phyloP scores from a whole-genome alignment of 2,888 invertebrate genomes.

The Rosalia funebris region DNA sequence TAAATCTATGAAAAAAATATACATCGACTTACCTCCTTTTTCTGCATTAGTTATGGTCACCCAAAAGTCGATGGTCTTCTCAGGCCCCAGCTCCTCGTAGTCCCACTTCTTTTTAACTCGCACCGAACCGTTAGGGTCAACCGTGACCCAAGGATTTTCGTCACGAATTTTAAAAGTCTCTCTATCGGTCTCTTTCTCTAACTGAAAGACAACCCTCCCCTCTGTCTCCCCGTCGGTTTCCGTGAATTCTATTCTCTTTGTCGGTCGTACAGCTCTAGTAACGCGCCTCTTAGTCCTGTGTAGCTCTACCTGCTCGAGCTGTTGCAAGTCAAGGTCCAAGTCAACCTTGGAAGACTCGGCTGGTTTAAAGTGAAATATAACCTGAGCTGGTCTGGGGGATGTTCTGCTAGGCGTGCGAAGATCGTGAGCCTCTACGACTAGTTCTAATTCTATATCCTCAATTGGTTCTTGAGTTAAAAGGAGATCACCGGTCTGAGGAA shows the following conservation, averaged over 20 bases:
- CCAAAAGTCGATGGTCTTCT: conserved; percentile 96
- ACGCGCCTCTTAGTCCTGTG: conserved; percentile 82
- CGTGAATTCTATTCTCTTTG: conserved; percentile 90
- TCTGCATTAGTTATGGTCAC: conserved; percentile 92
- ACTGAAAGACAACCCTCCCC: conserved; percentile 86
- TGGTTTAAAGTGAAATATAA: conserved; percentile 77
- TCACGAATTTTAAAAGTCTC: conserved; percentile 94
- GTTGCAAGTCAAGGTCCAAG: conserved; percentile 68
- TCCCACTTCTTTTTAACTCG: conserved; percentile 97
- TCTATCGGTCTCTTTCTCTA: conserved; percentile 91
- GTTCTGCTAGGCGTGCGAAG: conserved; percentile 78
- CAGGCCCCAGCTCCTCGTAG: conserved; percentile 92
- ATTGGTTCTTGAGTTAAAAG: conserved; percentile 84
- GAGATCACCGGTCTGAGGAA: conserved; percentile 88
- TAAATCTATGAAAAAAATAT: too few relatives aligned
- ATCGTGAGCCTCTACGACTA: conserved; percentile 86
- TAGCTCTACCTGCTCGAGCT: conserved; percentile 65
- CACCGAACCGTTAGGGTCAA: conserved; percentile 90
- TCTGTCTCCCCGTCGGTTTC: conserved; percentile 91
- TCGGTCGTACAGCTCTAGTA: conserved; percentile 92
- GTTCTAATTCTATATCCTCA: conserved; percentile 68
- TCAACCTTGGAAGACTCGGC: conserved; percentile 68
- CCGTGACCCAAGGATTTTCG: conserved; percentile 94
- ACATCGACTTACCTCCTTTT: conserved; percentile 78
- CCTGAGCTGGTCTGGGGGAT: conserved; percentile 77